Base-by-base conservation (phyloP, 2,797 vertebrate species). In the Bufotes viridis region DNA sequence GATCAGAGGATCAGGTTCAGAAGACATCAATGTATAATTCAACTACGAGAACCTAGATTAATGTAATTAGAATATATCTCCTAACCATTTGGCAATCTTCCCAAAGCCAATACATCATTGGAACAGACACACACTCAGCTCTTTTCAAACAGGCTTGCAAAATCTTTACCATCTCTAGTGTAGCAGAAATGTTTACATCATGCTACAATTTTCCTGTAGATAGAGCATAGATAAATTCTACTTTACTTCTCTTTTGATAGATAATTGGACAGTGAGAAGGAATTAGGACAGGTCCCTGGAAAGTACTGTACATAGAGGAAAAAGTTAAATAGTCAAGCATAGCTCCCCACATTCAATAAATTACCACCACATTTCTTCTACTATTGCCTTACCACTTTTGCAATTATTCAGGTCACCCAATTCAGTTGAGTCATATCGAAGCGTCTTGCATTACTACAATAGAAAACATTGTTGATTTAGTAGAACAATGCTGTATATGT, bases 31-130 rank as follows among this genome's bases (percentile, higher is more conserved):
- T 53, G 60, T 53, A 67, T 86, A 86, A 67, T 79, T 65, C 60
- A 65, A 69, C 42, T 53, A 76, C 58, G 49, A 69, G 61, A 20
- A 70, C 63, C 78, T 22, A 67, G 76, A 69, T 69, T 86, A 86
- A 86, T 86, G 75, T 86, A 86, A 86, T 86, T 86, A 86, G 75
- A 78, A 86, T 86, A 67, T 79, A 78, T 86, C 75, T 86, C 55
- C 75, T 79, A 79, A 22, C 42, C 61, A 67, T 86, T 80, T 86
- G 76, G 85, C 76, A 42, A 34, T 22, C 22, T 18, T 86, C 84
- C 84, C 58, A 86, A 34, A 14, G 42, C 63, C 85, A 72, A 80
- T 86, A 58, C 57, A 78, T 86, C 75, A 55, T 12, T 78, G 20
- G 61, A 65, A 69, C 49, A 86, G 84, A 86, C 61, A 86, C 61